These are phyloP conservation scores for Hemicordylus capensis DNA, from an alignment of 2,113 vertebrate species.

Conservation along the genomic window DNA sequence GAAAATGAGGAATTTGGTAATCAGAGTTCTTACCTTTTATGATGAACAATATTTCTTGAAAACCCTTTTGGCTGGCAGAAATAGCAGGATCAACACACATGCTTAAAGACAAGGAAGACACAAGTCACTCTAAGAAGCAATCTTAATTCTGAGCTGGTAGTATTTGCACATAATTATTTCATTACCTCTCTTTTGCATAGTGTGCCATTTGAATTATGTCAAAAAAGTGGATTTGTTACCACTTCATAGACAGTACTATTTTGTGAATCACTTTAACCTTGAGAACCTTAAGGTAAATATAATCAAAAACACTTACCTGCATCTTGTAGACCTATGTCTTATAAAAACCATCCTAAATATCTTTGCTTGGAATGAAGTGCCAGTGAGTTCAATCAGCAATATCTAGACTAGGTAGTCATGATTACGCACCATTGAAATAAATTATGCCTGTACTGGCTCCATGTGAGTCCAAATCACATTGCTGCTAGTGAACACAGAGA, in stretches of 20 bases:
- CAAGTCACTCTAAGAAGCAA: not conserved
- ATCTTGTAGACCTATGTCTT: no score
- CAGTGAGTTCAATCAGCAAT: no score
- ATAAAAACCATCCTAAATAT: no score
- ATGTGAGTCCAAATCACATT: no score
- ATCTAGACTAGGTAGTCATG: no score
- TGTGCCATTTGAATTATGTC: no score
- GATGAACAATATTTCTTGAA: not conserved
- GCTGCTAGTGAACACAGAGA: no score
- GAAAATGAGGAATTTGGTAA: not conserved
- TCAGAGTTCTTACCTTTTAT: not conserved
- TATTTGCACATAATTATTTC: not conserved
- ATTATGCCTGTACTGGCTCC: no score
- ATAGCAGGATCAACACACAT: not conserved
- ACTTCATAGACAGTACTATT: not conserved
- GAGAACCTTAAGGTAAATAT: not conserved
- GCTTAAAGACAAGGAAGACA: not conserved
- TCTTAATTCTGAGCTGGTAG: not conserved
- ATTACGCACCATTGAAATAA: no score
- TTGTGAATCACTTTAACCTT: not conserved
- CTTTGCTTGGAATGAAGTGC: no score
- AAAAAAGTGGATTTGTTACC: no score
- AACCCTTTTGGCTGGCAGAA: not conserved
- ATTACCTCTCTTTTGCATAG: not conserved
- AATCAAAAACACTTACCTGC: not conserved